phyloP scores from a whole-genome alignment of 2,113 vertebrate species.

The Otocyon megalotis region DNA sequence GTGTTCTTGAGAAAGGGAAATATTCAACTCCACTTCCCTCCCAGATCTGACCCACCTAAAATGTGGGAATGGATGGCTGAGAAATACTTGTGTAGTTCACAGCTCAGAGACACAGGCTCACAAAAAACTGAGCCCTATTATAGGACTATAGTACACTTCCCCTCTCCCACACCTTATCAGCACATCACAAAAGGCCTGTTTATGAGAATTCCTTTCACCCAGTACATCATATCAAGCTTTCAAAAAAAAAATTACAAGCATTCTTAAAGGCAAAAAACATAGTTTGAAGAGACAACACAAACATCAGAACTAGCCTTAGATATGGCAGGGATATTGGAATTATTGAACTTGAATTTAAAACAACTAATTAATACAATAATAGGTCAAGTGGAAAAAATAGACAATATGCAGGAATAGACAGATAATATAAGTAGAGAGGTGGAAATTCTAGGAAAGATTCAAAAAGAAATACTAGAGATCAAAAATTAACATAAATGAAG shows the following conservation, averaged over 20 bases:
- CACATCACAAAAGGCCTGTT: not conserved
- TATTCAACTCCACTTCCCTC: not conserved
- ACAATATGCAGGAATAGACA: not conserved
- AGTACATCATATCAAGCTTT: not conserved
- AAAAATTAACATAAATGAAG: constrained; percentile 8
- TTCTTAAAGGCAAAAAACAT: not conserved
- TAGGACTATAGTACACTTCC: not conserved
- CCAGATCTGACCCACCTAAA: not conserved
- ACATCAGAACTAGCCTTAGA: not conserved
- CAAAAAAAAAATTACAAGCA: not conserved
- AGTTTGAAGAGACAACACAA: not conserved
- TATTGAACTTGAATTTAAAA: not conserved
- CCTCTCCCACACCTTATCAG: not conserved
- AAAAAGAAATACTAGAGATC: not conserved
- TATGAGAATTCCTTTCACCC: not conserved
- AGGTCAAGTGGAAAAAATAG: not conserved
- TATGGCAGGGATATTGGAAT: not conserved
- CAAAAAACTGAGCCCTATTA: not conserved
- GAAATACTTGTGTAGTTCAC: not conserved
- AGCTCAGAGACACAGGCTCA: not conserved
- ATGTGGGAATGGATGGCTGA: not conserved
- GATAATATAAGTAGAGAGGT: not conserved
- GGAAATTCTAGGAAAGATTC: not conserved
- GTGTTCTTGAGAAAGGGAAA: not conserved
- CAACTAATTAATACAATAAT: not conserved